Evolutionary conservation across 2,888 invertebrate species (phyloP).

Genomic region (Apodemia mormo): DNA sequence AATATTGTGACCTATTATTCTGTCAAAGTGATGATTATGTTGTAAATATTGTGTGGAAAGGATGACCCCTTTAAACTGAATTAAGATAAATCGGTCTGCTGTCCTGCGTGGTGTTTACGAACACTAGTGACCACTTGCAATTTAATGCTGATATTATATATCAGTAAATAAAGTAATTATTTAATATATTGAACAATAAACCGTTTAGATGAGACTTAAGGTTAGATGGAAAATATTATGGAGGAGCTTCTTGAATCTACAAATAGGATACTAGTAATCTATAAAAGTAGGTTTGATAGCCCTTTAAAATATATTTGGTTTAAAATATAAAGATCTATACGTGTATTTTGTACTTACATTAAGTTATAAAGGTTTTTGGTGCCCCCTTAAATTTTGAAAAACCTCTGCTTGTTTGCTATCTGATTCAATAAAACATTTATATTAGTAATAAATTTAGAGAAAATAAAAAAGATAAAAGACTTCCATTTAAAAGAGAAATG

Average conservation of each 20-base stretch:
- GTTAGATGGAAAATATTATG: background rate
- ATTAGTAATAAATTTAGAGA: background rate
- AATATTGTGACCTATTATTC: background rate
- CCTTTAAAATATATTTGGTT: too few species aligned
- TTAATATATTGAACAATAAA: background rate
- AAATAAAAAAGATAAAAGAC: background rate
- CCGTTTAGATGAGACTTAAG: background rate
- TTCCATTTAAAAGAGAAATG: background rate
- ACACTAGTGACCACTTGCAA: background rate
- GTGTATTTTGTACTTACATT: too few species aligned
- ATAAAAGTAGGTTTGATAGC: too few species aligned
- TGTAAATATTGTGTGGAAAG: conserved; percentile 8
- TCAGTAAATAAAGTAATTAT: background rate
- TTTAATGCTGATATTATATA: too few species aligned
- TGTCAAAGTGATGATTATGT: background rate
- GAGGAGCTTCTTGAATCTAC: background rate
- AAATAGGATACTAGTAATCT: background rate
- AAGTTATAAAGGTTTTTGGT: too few species aligned
- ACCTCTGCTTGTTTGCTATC: too few species aligned
- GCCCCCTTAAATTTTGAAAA: too few species aligned
- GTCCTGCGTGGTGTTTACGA: background rate
- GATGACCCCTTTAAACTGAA: background rate
- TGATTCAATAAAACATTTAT: too few species aligned
- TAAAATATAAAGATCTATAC: too few species aligned
- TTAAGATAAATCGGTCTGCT: conserved; percentile 1